Evolutionary conservation across 1,140 invertebrate genomes (phyloP).

Genomic region (Epicauta chinensis): DNA sequence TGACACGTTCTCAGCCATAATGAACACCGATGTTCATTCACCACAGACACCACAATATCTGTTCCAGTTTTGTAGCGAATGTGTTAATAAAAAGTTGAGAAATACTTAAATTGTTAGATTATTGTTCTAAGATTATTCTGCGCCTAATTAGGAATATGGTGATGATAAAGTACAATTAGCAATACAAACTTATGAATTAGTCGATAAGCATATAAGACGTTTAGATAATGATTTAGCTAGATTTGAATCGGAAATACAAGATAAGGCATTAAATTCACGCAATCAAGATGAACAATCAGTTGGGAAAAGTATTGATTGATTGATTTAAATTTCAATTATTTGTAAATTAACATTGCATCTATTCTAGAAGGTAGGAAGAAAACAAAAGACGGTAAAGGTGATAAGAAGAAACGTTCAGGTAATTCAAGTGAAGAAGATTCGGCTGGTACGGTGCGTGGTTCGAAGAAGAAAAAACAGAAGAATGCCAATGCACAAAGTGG

Average conservation of each 20-base stretch:
- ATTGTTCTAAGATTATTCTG: too few relatives aligned
- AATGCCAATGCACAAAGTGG: slow-evolving; percentile 7
- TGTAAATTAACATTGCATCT: slow-evolving; percentile 5
- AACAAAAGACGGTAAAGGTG: slow-evolving; percentile 46
- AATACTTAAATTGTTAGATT: too few relatives aligned
- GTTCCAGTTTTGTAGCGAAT: too few relatives aligned
- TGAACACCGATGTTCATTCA: too few relatives aligned
- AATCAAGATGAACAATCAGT: slow-evolving; percentile 53
- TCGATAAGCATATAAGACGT: slow-evolving; percentile 96
- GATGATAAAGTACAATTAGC: slow-evolving; percentile 97
- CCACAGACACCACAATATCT: too few relatives aligned
- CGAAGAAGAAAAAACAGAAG: slow-evolving; percentile 66
- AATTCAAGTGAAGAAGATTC: slow-evolving; percentile 56
- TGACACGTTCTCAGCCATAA: too few relatives aligned
- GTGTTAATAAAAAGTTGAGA: too few relatives aligned
- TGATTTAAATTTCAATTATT: not conserved
- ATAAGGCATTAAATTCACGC: slow-evolving; percentile 74
- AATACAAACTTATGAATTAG: slow-evolving; percentile 96
- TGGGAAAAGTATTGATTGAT: slow-evolving; percentile 45
- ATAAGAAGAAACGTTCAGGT: slow-evolving; percentile 57
- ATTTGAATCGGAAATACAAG: slow-evolving; percentile 95
- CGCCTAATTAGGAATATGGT: slow-evolving; percentile 79
- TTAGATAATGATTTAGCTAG: slow-evolving; percentile 92
- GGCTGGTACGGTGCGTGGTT: slow-evolving; percentile 52
- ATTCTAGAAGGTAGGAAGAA: slow-evolving; percentile 54